A percentile compares a stretch with the other conserved stretches of the same genome.
These are phyloP conservation scores for Synergus umbraculus DNA, from an alignment of 2,888 invertebrate species.

Conservation along the genomic window DNA sequence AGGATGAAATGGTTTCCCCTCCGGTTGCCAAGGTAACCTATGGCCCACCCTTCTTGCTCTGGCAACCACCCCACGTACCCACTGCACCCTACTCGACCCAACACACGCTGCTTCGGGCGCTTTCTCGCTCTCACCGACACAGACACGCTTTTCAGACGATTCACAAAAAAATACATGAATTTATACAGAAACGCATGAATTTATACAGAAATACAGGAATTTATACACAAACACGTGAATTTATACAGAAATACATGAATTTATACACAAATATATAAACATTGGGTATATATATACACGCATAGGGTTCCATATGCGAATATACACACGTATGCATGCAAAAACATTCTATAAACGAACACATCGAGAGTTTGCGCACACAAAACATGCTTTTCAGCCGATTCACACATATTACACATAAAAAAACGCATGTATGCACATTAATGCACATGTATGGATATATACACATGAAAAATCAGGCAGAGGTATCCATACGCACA, in stretches of 20 bases:
- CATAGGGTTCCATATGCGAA: too few species aligned
- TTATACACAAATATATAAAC: too few species aligned
- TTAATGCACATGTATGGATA: too few species aligned
- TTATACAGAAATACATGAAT: too few species aligned
- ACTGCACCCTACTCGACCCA: conserved; percentile 54
- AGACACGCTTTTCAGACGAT: not conserved
- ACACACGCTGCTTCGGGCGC: conserved; percentile 52
- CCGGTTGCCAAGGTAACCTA: conserved; percentile 73
- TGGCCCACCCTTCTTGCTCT: conserved; percentile 72
- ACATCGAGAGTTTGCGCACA: not conserved
- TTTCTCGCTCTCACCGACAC: conserved; percentile 33
- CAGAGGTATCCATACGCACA: conserved; percentile 48
- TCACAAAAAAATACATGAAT: too few species aligned
- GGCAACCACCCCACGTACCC: conserved; percentile 54
- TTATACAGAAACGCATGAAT: too few species aligned
- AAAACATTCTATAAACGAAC: not conserved
- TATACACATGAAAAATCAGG: conserved; percentile 47
- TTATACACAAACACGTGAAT: too few species aligned
- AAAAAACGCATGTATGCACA: conserved; percentile 44
- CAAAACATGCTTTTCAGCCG: not conserved
- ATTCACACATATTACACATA: conserved; percentile 10
- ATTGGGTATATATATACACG: too few species aligned
- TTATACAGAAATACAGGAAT: too few species aligned
- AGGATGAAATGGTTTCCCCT: conserved; percentile 75
- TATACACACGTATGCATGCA: too few species aligned